Evolutionary conservation across 2,797 vertebrate genomes (phyloP).

Genomic region (Chromobotia macracanthus): DNA sequence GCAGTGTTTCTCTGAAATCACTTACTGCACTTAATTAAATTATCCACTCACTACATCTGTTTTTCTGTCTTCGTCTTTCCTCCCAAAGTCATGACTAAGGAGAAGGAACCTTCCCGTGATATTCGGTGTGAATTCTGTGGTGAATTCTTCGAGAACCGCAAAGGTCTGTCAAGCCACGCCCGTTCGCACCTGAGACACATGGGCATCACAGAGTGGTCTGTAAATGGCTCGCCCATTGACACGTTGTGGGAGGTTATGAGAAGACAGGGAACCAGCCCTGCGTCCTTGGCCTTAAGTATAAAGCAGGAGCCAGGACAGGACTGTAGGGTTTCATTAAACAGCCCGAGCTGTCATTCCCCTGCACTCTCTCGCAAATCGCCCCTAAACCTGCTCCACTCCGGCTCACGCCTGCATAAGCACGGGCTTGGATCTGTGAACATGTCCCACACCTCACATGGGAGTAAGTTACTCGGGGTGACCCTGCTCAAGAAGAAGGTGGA

Average conservation of each 20-base stretch:
- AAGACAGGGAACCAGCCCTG: constrained; percentile 76
- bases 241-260: constrained; percentile 86
- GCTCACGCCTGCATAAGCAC: constrained; percentile 72
- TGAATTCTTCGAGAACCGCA: constrained; percentile 86
- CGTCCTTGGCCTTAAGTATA: constrained; percentile 75
- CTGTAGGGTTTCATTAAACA: constrained; percentile 70
- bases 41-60: background rate
- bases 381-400: constrained; percentile 73
- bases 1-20: too few relatives aligned
- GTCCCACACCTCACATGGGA: constrained; percentile 64
- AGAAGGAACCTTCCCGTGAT: constrained; percentile 86
- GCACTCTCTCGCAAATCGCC: constrained; percentile 73
- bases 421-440: constrained; percentile 68
- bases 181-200: constrained; percentile 85
- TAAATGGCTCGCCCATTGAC: constrained; percentile 83
- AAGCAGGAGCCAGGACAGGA: constrained; percentile 85
- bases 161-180: constrained; percentile 84
- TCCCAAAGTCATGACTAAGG: constrained; percentile 78
- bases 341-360: constrained; percentile 72
- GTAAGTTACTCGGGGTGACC: constrained; percentile 75
- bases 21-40: background rate
- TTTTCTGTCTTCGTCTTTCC: constrained; percentile 31
- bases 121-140: constrained; percentile 88
- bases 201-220: constrained; percentile 86
- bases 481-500: constrained; percentile 80